Evolutionary conservation across 1,140 invertebrate species (phyloP).

Genomic region (Euwallacea similis): DNA sequence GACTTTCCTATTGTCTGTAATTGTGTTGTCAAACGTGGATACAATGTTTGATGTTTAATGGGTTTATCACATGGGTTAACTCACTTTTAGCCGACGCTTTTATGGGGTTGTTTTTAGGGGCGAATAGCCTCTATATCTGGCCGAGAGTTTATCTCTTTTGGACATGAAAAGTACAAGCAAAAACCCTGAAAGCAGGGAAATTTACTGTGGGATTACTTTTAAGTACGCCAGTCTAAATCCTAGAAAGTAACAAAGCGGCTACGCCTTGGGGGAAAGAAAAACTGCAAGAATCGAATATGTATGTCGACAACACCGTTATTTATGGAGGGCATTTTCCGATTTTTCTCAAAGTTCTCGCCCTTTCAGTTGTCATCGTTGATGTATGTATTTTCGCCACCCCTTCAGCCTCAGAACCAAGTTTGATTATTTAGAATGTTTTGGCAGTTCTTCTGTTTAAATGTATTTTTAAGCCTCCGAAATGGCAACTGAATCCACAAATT

Average conservation of each 20-base stretch:
- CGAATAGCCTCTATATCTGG: too few species aligned
- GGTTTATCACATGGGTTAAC: conserved; percentile 5
- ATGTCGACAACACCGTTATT: conserved; percentile 25
- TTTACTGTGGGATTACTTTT: conserved; percentile 23
- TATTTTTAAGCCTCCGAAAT: conserved; percentile 6
- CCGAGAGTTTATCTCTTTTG: background rate
- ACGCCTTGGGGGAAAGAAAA: conserved; percentile 13
- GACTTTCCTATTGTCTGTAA: conserved; percentile 10
- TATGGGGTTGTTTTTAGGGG: too few species aligned
- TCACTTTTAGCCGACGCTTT: background rate
- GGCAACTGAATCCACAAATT: conserved; percentile 27
- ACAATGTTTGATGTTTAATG: conserved; percentile 10
- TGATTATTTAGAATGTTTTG: too few species aligned
- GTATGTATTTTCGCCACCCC: conserved; percentile 5
- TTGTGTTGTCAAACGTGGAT: conserved; percentile 19
- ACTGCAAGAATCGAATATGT: conserved; percentile 20
- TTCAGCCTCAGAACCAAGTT: background rate
- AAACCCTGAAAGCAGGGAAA: conserved; percentile 11
- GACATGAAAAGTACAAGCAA: conserved; percentile 13
- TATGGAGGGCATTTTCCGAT: conserved; percentile 22
- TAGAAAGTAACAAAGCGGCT: conserved; percentile 17
- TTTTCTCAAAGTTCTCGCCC: conserved; percentile 8
- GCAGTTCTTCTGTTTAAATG: background rate
- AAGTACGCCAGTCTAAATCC: conserved; percentile 15
- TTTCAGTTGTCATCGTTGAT: conserved; percentile 19